Evolutionary conservation across 2,888 invertebrate genomes (phyloP).

Genomic region (Germaria angustata): DNA sequence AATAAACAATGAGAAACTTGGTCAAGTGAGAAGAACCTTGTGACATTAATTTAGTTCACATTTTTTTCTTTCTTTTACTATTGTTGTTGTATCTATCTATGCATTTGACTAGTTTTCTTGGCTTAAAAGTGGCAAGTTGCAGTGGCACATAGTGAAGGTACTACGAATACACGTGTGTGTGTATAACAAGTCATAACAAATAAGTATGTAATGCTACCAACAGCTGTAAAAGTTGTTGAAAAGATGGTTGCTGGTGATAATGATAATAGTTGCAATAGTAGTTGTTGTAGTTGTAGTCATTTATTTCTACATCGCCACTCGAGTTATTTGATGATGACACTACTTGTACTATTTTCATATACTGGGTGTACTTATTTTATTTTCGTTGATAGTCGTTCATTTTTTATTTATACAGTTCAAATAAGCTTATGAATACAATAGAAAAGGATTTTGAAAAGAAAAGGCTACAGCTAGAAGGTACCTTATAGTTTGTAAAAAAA

Average conservation of each 20-base stretch:
- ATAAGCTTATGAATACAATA: not conserved
- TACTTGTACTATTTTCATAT: conserved; percentile 2
- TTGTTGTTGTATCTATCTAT: conserved; percentile 34
- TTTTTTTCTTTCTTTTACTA: conserved; percentile 19
- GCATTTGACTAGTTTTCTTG: conserved; percentile 52
- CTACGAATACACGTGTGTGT: not conserved
- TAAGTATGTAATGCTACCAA: not conserved
- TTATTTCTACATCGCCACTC: conserved; percentile 9
- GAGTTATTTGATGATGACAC: conserved; percentile 5
- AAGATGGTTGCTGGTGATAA: conserved; percentile 36
- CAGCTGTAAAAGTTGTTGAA: not conserved
- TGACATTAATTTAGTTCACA: conserved; percentile 69
- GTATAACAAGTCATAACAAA: not conserved
- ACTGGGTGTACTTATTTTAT: not conserved
- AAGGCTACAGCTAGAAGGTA: not conserved
- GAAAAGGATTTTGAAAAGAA: not conserved
- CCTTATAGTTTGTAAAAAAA: not conserved
- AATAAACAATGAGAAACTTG: conserved; percentile 66
- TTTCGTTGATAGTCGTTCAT: not conserved
- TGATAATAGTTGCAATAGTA: not conserved
- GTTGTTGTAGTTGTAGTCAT: not conserved
- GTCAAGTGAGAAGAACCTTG: conserved; percentile 71
- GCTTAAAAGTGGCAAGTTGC: conserved; percentile 31
- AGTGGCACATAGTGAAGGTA: not conserved
- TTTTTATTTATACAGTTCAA: not conserved